Evolutionary conservation across 2,797 vertebrate species (phyloP), one percentile per base, ranked within the genome.

Genomic region (Galaxias olidus): DNA sequence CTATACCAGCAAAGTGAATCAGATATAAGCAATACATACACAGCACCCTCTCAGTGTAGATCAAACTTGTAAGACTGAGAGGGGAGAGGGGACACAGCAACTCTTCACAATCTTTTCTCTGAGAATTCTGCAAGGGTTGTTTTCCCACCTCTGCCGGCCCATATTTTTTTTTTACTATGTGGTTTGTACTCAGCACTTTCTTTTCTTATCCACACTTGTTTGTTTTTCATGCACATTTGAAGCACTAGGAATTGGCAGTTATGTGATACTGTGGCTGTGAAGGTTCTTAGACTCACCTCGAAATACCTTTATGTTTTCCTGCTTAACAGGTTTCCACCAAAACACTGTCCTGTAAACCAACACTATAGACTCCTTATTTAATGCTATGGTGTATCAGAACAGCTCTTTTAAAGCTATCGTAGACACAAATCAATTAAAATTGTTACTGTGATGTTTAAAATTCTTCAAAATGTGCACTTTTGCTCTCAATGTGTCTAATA

Each of bases 291-390:
- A 50, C 69, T 70, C 65, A 66, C 74, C 17, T 67, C 56, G 61
- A 15, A 41, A 47, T 66, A 63, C 1, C 52, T 43, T 71, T 50
- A 40, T 60, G 45, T 68, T 61, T 68, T 79, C 86, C 75, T 80
- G 86, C 71, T 61, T n/a, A 66, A 86, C 88, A 82, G 81, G 86
- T 90, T 88, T 65, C 73, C 63, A 66, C 49, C 50, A 61, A 20
- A 59, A 54, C 66, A 66, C 7, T 18, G 19, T 47, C 42, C 44
- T 75, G 43, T 10, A 61, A 56, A 61, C 62, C 51, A 42, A 72
- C 44, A 68, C 65, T 63, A 56, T 42, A 19, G 64, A 49, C 48
- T 55, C 17, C 20, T 63, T 41, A 66, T 67, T 41, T 44, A 47
- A 61, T 17, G 4, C 5, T 43, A 30, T 3, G 30, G 30, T 6